Evolutionary conservation across 1,140 invertebrate genomes (phyloP).

Genomic region (Gerris buenoi): DNA sequence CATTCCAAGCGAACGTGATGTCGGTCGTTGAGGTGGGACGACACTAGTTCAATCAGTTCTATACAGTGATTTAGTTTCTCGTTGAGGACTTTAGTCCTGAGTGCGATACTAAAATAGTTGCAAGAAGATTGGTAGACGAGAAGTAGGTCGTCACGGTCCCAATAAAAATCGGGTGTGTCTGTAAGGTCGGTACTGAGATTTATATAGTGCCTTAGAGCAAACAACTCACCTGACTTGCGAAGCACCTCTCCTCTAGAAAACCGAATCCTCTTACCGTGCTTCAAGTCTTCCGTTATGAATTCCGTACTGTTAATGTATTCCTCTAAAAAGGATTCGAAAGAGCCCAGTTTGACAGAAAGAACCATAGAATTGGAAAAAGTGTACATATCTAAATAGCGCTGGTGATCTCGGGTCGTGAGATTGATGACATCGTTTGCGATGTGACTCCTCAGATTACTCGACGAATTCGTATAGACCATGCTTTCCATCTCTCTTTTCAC

Average conservation of each 20-base stretch:
- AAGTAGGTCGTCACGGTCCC: conserved; percentile 82
- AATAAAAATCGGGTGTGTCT: conserved; percentile 93
- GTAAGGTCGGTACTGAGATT: conserved; percentile 86
- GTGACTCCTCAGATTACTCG: conserved; percentile 29
- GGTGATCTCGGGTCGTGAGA: conserved; percentile 20
- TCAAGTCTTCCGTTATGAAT: conserved; percentile 64
- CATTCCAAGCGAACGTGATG: conserved; percentile 83
- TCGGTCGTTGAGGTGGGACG: conserved; percentile 71
- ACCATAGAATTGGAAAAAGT: conserved; percentile 81
- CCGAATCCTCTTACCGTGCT: conserved; percentile 45
- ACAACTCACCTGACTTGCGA: conserved; percentile 80
- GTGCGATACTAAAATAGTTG: conserved; percentile 65
- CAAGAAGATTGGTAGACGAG: conserved; percentile 62
- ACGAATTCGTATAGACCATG: conserved; percentile 56
- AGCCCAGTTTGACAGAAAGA: conserved; percentile 77
- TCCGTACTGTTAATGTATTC: conserved; percentile 68
- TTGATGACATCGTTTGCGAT: conserved; percentile 31
- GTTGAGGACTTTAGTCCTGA: conserved; percentile 81
- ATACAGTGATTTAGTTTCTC: conserved; percentile 85
- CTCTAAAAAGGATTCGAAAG: conserved; percentile 78
- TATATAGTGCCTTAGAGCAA: conserved; percentile 71
- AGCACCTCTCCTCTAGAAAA: conserved; percentile 58
- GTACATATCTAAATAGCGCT: conserved; percentile 47
- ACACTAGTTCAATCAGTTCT: conserved; percentile 74
- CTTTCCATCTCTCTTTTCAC: conserved; percentile 64